Percentiles rank a stretch among this genome's conserved stretches.
These are phyloP conservation scores for Chrysotoxum bicinctum DNA, from an alignment of 2,888 invertebrate species.

Conservation along the genomic window DNA sequence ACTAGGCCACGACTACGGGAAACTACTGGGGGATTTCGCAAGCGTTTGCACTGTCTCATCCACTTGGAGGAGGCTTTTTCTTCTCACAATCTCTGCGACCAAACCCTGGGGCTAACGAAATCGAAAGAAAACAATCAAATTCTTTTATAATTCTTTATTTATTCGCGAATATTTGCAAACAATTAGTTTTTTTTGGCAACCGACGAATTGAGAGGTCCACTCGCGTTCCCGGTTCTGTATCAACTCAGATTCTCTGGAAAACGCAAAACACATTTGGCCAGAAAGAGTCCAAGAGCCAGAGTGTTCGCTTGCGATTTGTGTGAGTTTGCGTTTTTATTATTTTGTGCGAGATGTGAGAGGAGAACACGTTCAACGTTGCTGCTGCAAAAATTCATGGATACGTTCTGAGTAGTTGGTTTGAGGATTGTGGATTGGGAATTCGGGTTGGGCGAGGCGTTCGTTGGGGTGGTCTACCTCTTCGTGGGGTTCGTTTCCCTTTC, in stretches of 20 bases:
- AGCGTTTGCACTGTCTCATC: slow-evolving; percentile 20
- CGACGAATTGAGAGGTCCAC: slow-evolving; percentile 74
- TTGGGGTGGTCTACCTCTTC: neutral
- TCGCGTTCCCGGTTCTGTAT: slow-evolving; percentile 76
- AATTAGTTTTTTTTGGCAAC: slow-evolving; percentile 55
- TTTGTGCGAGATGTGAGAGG: slow-evolving; percentile 47
- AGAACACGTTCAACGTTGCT: neutral
- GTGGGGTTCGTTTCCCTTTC: slow-evolving; percentile 32
- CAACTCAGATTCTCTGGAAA: slow-evolving; percentile 74
- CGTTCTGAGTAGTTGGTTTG: neutral
- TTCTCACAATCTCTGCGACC: neutral
- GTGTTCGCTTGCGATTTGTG: slow-evolving; percentile 19
- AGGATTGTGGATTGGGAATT: slow-evolving; percentile 12
- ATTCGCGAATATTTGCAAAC: slow-evolving; percentile 45
- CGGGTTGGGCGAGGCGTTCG: slow-evolving; percentile 3
- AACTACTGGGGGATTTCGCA: neutral
- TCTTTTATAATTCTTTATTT: neutral
- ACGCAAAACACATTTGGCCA: slow-evolving; percentile 30
- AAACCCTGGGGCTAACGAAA: neutral
- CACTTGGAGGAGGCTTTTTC: neutral
- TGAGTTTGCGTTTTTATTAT: slow-evolving; percentile 46
- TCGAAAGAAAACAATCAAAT: slow-evolving; percentile 6
- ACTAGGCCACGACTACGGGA: slow-evolving; percentile 17
- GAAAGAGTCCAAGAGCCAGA: slow-evolving; percentile 29
- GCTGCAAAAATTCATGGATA: slow-evolving; percentile 20